These are phyloP conservation scores for cattle (Bos taurus) DNA, from an alignment of 2,113 vertebrate species.

Conservation along the genomic window DNA sequence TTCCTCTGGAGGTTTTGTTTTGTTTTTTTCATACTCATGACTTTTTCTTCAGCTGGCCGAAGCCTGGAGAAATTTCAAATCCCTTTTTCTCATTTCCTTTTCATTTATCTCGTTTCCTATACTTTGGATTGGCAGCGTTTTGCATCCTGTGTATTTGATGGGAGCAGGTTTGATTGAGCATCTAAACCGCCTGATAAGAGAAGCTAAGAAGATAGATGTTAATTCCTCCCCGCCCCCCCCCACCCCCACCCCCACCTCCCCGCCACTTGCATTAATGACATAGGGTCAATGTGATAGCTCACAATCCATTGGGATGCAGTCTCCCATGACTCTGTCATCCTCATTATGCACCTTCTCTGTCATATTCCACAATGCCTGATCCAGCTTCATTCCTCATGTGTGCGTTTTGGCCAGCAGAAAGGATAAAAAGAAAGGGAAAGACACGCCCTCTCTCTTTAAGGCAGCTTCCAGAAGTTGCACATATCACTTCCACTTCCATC, in stretches of 20 bases:
- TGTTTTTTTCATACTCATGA: neutral
- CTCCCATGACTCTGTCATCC: neutral
- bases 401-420: neutral
- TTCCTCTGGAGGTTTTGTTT: neutral
- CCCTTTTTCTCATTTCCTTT: neutral
- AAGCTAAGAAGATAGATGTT: neutral
- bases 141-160: neutral
- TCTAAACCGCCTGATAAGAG: neutral
- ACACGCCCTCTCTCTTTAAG: neutral
- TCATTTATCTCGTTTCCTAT: neutral
- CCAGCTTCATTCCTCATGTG: neutral
- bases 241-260: rapidly evolving
- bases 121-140: neutral
- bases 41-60: neutral
- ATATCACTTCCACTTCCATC: neutral
- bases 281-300: neutral
- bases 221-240: too few species aligned
- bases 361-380: neutral
- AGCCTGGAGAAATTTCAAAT: neutral
- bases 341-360: neutral
- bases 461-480: neutral
- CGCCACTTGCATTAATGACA: neutral
- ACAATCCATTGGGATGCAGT: neutral
- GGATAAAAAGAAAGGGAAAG: neutral
- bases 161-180: neutral